Conservation (phyloP, 1,140 invertebrate genomes). For the Anastrepha ludens region DNA sequence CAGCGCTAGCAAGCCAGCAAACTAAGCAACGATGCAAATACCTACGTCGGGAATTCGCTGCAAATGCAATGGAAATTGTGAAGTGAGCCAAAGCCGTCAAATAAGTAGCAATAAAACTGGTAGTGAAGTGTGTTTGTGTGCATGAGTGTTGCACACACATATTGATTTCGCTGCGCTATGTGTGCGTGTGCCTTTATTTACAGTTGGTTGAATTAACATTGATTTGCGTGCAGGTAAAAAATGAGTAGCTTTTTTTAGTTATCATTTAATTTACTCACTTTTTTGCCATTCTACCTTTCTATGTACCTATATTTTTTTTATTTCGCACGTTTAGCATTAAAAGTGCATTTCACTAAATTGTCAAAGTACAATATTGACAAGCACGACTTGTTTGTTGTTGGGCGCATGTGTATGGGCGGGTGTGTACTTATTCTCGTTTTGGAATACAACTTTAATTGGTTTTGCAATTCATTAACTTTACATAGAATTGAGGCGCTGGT, state of each 20-base stretch:
- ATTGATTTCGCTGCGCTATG: not conserved
- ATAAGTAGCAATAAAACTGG: not conserved
- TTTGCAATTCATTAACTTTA: constrained; percentile 23
- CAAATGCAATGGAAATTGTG: constrained; percentile 16
- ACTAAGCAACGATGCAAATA: not conserved
- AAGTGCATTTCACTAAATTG: constrained; percentile 21
- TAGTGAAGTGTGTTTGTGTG: no score
- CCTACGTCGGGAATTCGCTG: not conserved
- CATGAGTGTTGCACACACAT: not conserved
- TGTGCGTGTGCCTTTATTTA: not conserved
- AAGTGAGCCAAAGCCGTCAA: constrained; percentile 27
- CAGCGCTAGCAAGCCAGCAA: not conserved
- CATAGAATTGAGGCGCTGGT: not conserved
- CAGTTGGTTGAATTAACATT: constrained; percentile 23
- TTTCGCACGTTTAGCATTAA: not conserved
- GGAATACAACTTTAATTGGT: not conserved
- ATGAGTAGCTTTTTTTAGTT: not conserved
- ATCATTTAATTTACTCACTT: not conserved
- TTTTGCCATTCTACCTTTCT: not conserved
- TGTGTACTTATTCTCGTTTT: not conserved
- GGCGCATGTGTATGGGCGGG: no score
- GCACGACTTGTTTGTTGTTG: no score
- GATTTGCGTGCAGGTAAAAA: constrained; percentile 13
- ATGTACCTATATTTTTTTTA: not conserved
- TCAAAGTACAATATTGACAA: constrained; percentile 19